Base-by-base conservation (phyloP, 2,113 vertebrate species). In the Nothobranchius furzeri region DNA sequence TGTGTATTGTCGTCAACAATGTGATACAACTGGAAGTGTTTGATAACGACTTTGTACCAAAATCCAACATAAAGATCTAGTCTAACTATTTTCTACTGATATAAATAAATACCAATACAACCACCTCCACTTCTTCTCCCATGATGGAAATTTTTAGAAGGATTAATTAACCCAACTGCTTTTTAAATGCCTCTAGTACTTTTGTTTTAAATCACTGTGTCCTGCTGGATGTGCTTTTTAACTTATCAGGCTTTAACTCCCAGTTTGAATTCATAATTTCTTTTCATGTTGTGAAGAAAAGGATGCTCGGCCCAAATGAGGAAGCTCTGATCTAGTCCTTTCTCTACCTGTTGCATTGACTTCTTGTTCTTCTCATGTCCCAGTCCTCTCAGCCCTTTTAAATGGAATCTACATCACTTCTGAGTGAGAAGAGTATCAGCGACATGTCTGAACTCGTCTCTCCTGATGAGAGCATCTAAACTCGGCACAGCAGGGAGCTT, bases 271-370 rank as follows among this genome's bases (percentile, higher is more conserved):
- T 53, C 49, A 52, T 52, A 11, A 43, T 64, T 64, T 58, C 35
- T 47, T 73, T 73, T 65, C 48, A 73, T 66, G 70, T 73, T 60
- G 12, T 24, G 46, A 62, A 43, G 36, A 11, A 45, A 60, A 7
- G 52, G 35, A 24, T 4, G 30, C 30, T 30, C 30, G 20, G 30
- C 30, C 30, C 4, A 4, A 30, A 30, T 4, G 30, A 4, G 30
- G 30, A 30, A 30, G 30, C 11, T 11, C 58, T 37, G 36, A 51
- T 36, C 52, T 42, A 36, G 52, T 37, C 24, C 8, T n/a, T 17
- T 68, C 0, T 42, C 36, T 54, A 17, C 37, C 5, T 14, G 7
- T 30, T 54, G 40, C 36, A 36, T 55, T 55, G 43, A 30, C 30
- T 30, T 30, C 4, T 30, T 30, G 30, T 15, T 54, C 37, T 52